Conservation (phyloP, 2,797 vertebrate genomes). For the Antrozous pallidus region DNA sequence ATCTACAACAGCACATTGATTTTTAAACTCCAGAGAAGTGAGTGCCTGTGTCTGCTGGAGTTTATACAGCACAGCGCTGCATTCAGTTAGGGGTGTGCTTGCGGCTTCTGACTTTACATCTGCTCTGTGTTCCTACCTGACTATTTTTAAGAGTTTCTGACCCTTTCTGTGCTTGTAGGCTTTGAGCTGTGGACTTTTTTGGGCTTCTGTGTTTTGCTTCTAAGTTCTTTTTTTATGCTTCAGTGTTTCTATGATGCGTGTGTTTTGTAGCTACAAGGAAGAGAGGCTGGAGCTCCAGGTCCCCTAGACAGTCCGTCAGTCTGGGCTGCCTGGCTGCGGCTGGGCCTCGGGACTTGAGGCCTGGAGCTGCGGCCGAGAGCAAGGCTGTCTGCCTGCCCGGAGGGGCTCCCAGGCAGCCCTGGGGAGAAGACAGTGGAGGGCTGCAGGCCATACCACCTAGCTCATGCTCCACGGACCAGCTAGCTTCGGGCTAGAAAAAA, state of each 20-base stretch:
- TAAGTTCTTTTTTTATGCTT: constrained; percentile 43
- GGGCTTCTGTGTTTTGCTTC: constrained; percentile 44
- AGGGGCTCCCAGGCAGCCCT: background rate
- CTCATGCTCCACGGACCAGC: background rate
- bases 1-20: background rate
- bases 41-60: constrained; percentile 1
- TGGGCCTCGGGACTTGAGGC: constrained; percentile 22
- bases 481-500: background rate
- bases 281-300: background rate
- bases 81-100: constrained; percentile 42
- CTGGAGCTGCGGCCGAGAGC: background rate
- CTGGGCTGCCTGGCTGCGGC: background rate
- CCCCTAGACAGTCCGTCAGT: background rate
- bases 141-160: constrained; percentile 46
- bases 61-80: background rate
- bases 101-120: constrained; percentile 46
- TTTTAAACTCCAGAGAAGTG: constrained; percentile 27
- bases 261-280: constrained; percentile 10
- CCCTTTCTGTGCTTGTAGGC: constrained; percentile 5
- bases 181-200: background rate
- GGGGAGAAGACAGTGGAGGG: background rate
- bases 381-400: background rate
- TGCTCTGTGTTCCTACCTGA: constrained; percentile 29
- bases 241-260: background rate
- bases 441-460: background rate